Evolutionary conservation across 2,113 vertebrate species (phyloP).

Genomic region (Anarhynchus alexandrinus): DNA sequence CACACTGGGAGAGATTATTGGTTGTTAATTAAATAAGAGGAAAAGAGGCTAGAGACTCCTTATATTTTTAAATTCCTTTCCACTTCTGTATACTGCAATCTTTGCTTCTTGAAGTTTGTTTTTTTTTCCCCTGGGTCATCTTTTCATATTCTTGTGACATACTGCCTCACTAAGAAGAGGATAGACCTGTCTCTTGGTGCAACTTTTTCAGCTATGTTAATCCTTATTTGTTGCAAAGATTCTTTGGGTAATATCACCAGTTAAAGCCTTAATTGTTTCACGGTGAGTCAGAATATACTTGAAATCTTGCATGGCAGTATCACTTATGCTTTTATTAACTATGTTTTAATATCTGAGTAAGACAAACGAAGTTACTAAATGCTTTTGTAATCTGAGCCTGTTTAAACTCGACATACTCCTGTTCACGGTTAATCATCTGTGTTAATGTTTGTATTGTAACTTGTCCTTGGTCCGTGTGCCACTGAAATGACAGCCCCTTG

Average conservation of each 20-base stretch:
- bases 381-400: conserved; percentile 46
- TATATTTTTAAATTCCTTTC: background rate
- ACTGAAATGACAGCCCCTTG: background rate
- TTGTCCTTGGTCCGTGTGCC: conserved; percentile 10
- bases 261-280: background rate
- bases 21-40: background rate
- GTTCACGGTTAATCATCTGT: conserved; percentile 37
- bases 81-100: background rate
- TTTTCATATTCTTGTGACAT: background rate
- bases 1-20: background rate
- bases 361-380: background rate
- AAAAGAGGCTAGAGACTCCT: background rate
- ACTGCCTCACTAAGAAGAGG: background rate
- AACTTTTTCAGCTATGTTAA: background rate
- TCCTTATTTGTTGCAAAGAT: background rate
- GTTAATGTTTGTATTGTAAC: conserved; percentile 29
- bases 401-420: conserved; percentile 21
- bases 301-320: background rate
- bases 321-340: background rate
- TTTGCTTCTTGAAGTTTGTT: background rate
- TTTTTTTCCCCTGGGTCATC: background rate
- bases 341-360: conserved; percentile 5
- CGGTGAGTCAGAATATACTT: background rate
- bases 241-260: background rate
- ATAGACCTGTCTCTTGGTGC: background rate